Base-by-base conservation (phyloP, 2,888 invertebrate genomes). In the Ophion ventricosus region DNA sequence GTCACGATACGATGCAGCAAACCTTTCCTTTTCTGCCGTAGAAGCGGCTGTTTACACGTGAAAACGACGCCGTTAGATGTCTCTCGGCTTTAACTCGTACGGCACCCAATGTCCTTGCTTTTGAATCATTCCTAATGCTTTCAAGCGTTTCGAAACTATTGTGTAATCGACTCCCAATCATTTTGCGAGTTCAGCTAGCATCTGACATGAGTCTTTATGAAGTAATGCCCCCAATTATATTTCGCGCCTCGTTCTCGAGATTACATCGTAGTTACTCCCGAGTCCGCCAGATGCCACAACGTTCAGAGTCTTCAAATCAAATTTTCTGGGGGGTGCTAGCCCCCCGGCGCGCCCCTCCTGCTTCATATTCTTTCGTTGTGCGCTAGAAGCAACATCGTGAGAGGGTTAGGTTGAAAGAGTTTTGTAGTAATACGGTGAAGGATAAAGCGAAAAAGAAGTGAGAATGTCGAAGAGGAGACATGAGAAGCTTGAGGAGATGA, bases 291-390 rank as follows among this genome's bases (percentile, higher is more conserved):
- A 26, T 75, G 35, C 5, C 75, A 64, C 64, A 75, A 76, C 66
- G n/a, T n/a, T n/a, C n/a, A n/a, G n/a, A n/a, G 66, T 57, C 23
- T 35, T 25, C 1, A 40, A 66, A 23, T n/a, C 17, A 43, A 74
- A 54, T n/a, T 26, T 64, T 54, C 14, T 49, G 20, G 54, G 64
- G 63, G 61, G 40, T 25, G 63, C 54, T 49, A 23, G 20, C 43
- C 49, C 26, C 29, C 11, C 74, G n/a, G 64, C 63, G 29, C 54
- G 64, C 56, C 20, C 63, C 29, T 49, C 49, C 1, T 43, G 54
- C 23, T 25, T 74, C 74, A 57, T 64, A 63, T 63, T 76, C 35
- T 76, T 64, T 57, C 75, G 75, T 66, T 76, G 75, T 76, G 75
- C 56, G 75, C 75, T 56, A 76, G 66, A 54, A n/a, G 23, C 64